phyloP scores from a whole-genome alignment of 2,113 vertebrate genomes.

The Notarius lentiginosus region DNA sequence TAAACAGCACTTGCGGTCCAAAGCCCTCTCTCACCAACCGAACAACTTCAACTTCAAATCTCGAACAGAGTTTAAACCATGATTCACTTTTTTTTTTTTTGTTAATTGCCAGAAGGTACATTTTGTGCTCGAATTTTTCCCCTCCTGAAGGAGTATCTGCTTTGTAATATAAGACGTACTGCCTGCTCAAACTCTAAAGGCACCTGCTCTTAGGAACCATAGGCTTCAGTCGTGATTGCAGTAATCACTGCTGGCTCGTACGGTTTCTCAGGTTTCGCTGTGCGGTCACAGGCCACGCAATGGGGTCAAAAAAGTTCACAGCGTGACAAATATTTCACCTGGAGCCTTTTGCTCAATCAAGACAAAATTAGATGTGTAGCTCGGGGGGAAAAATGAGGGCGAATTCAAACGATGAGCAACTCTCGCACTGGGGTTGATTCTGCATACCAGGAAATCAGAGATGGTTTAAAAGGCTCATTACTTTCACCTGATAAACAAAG shows the following conservation, averaged over 20 bases:
- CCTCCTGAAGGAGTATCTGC: neutral
- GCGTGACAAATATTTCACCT: neutral
- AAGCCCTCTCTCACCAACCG: neutral
- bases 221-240: constrained; percentile 8
- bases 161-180: neutral
- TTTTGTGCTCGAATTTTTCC: neutral
- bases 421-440: neutral
- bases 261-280: constrained; percentile 11
- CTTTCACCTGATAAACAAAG: neutral
- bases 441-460: neutral
- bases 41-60: neutral
- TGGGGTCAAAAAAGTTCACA: neutral
- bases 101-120: neutral
- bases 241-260: neutral
- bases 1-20: neutral
- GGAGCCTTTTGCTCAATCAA: constrained; percentile 17
- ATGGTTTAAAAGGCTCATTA: neutral
- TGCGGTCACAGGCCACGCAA: constrained; percentile 8
- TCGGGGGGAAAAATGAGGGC: neutral
- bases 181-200: neutral
- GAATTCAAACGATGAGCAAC: neutral
- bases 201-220: neutral
- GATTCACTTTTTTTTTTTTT: neutral
- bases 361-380: neutral
- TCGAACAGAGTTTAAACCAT: neutral